Evolutionary conservation across 2,888 invertebrate species (phyloP).

Genomic region (Mellilla xanthometata): DNA sequence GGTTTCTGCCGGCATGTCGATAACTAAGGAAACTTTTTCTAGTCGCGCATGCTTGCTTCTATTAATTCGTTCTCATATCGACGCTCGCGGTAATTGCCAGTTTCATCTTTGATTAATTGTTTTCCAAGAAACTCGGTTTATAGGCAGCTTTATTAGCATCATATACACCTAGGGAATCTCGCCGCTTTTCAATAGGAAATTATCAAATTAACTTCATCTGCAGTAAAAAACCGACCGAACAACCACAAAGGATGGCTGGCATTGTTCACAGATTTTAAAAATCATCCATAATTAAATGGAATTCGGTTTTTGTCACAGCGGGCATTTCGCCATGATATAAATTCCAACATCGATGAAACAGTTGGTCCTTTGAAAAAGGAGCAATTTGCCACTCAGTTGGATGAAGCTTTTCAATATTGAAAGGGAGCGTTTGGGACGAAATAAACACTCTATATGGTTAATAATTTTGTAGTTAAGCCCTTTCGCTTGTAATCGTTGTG

Average conservation of each 20-base stretch:
- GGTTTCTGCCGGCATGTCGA: constrained; percentile 8
- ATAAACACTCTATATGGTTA: constrained; percentile 54
- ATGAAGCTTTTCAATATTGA: constrained; percentile 52
- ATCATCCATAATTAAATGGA: constrained; percentile 81
- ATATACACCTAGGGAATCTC: constrained; percentile 27
- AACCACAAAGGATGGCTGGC: constrained; percentile 70
- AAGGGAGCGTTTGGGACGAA: constrained; percentile 44
- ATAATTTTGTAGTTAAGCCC: constrained; percentile 56
- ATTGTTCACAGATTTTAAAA: constrained; percentile 82
- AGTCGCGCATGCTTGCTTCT: constrained; percentile 43
- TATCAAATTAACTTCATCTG: constrained; percentile 76
- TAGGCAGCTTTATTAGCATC: constrained; percentile 24
- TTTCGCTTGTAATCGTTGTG: constrained; percentile 44
- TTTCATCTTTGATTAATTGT: constrained; percentile 21
- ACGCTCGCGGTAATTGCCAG: constrained; percentile 16
- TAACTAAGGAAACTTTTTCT: constrained; percentile 31
- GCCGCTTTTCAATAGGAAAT: constrained; percentile 68
- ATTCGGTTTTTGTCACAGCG: constrained; percentile 65
- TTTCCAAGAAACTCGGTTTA: constrained; percentile 10
- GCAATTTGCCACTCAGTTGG: constrained; percentile 71
- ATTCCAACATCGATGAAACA: constrained; percentile 62
- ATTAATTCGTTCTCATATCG: constrained; percentile 35
- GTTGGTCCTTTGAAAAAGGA: constrained; percentile 59
- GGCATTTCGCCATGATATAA: constrained; percentile 72
- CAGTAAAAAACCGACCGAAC: constrained; percentile 58